Base-by-base conservation (phyloP, 1,140 invertebrate species). In the Drosophila ohnishii region DNA sequence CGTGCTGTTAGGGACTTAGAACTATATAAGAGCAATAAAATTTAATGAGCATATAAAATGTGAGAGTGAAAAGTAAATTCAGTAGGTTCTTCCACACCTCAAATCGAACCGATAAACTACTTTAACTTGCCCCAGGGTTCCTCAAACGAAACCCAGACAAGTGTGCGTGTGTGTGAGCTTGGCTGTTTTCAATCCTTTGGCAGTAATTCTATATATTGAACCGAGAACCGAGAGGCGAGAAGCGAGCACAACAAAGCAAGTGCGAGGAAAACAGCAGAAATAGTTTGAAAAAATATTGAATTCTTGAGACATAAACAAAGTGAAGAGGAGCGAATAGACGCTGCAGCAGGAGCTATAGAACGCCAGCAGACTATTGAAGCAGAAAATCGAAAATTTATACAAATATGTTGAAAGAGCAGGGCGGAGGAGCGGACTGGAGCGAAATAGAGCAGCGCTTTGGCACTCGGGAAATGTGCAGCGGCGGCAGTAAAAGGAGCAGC, bases 331-430 rank as follows among this genome's bases (percentile, higher is more conserved):
- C 50, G 56, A 64, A 62, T 44, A 42, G 37, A 25, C 11, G 19
- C 32, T 37, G 59, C 30, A 50, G 58, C 53, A 47, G 58, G 50
- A 60, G 57, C 45, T 53, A 40, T 44, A 59, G 61, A 57, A 71
- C 75, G 77, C 59, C 73, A 61, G 70, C 45, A 69, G 76, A 67
- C 78, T 86, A 81, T 76, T 86, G 83, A 82, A 86, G 83, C 83
- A 82, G 83, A 86, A 86, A 86, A 86, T 86, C 83, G 83, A 86
- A 86, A 87, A 86, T 86, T 87, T 83, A 86, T 86, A 86, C 83
- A 86, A 86, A 86, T 87, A 86, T 82, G 79, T 87, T 82, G 67
- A 86, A 83, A 75, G 63, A 72, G 82, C 57, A 53, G 53, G 37
- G 53, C 13, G 45, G 22, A 48, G 22, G 37, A 39, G 37, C 39